These are phyloP conservation scores for Taeniopygia guttata DNA, from an alignment of 2,797 vertebrate species.

Conservation along the genomic window DNA sequence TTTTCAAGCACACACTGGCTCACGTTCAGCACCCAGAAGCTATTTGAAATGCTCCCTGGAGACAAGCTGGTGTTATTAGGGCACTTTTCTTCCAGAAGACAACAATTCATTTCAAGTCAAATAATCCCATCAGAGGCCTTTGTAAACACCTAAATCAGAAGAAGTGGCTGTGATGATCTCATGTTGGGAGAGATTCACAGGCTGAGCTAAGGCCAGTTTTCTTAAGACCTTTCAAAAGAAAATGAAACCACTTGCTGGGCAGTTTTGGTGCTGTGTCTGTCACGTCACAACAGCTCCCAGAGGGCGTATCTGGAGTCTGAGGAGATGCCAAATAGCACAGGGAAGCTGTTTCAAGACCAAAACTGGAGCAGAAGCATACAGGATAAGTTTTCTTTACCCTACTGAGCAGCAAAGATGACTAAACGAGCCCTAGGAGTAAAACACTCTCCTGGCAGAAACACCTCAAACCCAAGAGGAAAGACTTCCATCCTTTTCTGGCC, in stretches of 20 bases:
- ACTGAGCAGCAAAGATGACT: background rate
- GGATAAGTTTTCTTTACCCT: background rate
- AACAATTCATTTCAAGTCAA: background rate
- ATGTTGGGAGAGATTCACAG: background rate
- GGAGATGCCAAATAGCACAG: background rate
- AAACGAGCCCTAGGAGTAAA: background rate
- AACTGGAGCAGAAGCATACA: background rate
- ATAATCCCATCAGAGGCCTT: constrained; percentile 1
- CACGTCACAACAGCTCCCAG: background rate
- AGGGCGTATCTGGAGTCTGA: background rate
- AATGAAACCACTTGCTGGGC: background rate
- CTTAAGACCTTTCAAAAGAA: background rate
- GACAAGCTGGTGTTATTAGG: background rate
- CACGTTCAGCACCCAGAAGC: background rate
- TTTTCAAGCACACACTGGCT: background rate
- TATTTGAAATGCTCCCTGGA: constrained; percentile 18
- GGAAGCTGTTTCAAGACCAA: background rate
- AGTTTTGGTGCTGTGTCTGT: background rate
- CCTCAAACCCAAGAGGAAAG: background rate
- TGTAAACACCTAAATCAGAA: constrained; percentile 6
- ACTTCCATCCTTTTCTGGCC: background rate
- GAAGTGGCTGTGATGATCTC: background rate
- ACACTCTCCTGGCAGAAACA: background rate
- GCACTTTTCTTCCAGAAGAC: background rate
- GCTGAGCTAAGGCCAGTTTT: background rate